Base-by-base conservation (phyloP, 2,797 vertebrate species). In the Fratercula arctica region DNA sequence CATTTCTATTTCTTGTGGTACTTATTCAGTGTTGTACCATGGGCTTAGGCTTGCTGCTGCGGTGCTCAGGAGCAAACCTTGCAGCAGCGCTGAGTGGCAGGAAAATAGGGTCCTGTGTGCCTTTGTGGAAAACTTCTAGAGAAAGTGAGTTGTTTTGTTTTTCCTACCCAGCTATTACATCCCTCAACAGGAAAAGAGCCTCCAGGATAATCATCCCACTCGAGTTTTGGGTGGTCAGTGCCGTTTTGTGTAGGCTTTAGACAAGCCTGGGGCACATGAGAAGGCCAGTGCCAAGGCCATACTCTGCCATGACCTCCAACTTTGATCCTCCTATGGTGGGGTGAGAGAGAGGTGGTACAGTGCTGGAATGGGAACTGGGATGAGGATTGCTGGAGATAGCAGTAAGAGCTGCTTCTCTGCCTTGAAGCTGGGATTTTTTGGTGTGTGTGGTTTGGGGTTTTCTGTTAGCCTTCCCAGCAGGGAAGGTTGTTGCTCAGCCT, bases 251-350 rank as follows among this genome's bases (percentile, higher is more conserved):
- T 74, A 72, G 31, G 41, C 64, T 85, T 87, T 33, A 70, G 81
- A 16, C 39, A 48, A 39, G 54, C 11, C 26, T 66, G 74, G 41
- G 43, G 76, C 3, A 0, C 5, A 1, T 12, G 43, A 76, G 72
- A 24, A 35, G 1, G 2, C 56, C 48, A 29, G 19, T 83, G 50
- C 25, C 0, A 0, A 51, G 72, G 35, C 53, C 13, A 1, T n/a
- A 4, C 26, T 64, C 61, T 3, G 0, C 12, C 2, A 3, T 1
- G 6, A 12, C 46, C 41, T 75, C 21, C 69, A 81, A 39, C 63
- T 85, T 54, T 78, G 50, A 16, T 73, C 15, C 21, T 76, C 8
- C 39, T 0, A 0, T 67, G 79, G 11, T 31, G 26, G 60, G 75
- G 39, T 2, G 3, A 24, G 82, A 64, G 57, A 13, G 45, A 61